Percentiles rank a stretch among this genome's conserved stretches.
These are phyloP conservation scores for Brachyhypopomus occidentalis DNA, from an alignment of 2,113 vertebrate species.

Conservation along the genomic window DNA sequence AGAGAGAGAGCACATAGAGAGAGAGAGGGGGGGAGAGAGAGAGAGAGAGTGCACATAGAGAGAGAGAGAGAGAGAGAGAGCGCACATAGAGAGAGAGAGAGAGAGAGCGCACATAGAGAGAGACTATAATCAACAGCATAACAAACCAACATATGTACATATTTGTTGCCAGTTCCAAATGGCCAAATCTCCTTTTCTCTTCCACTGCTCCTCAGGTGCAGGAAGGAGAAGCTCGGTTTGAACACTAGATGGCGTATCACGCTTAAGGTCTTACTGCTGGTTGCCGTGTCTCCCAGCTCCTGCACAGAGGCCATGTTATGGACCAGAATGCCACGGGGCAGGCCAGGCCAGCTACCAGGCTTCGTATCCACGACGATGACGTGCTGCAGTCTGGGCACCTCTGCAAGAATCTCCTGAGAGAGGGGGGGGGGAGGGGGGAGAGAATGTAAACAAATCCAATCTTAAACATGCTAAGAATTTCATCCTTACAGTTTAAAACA, in stretches of 20 bases:
- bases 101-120: too few species aligned
- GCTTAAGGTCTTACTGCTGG: conserved; percentile 70
- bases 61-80: too few species aligned
- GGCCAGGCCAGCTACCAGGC: conserved; percentile 79
- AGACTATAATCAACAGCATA: too few species aligned
- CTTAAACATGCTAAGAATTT: neutral
- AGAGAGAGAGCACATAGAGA: neutral
- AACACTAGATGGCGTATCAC: too few species aligned
- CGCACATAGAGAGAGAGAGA: neutral
- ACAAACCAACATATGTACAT: too few species aligned
- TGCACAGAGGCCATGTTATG: conserved; percentile 90
- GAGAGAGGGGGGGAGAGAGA: neutral
- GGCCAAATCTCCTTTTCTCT: too few species aligned
- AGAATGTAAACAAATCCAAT: too few species aligned
- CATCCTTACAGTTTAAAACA: neutral
- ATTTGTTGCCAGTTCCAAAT: too few species aligned
- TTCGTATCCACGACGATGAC: conserved; percentile 92
- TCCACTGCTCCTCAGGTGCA: too few species aligned
- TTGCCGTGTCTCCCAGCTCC: conserved; percentile 84
- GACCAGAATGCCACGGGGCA: conserved; percentile 86
- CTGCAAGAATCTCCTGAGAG: conserved; percentile 84
- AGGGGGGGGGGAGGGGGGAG: neutral
- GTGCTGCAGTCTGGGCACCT: conserved; percentile 85
- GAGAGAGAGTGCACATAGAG: too few species aligned
- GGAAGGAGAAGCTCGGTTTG: too few species aligned